Percentiles rank a stretch among this genome's conserved stretches.
Evolutionary conservation across 2,888 invertebrate species (phyloP).

Genomic region (Dermolepida albohirtum): DNA sequence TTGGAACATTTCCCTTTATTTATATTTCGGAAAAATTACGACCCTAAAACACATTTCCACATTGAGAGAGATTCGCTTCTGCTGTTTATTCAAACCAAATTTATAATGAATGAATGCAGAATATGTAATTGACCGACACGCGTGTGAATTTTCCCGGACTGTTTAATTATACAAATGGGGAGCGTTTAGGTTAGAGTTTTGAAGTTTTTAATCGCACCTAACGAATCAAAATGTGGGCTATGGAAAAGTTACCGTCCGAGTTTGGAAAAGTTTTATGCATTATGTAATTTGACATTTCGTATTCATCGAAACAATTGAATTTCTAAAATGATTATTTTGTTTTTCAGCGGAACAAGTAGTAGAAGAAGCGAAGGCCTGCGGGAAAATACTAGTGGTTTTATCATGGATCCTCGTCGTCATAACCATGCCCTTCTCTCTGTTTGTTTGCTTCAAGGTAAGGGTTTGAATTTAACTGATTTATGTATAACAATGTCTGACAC

Average conservation of each 20-base stretch:
- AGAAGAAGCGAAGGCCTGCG: constrained; percentile 77
- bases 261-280: constrained; percentile 1
- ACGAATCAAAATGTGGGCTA: neutral
- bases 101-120: no score
- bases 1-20: no score
- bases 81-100: no score
- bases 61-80: no score
- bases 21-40: no score
- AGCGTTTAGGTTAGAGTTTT: no score
- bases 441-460: constrained; percentile 93
- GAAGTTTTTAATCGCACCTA: neutral
- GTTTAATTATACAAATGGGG: no score
- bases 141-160: no score
- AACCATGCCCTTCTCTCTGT: constrained; percentile 92
- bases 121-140: no score
- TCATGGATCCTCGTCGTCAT: constrained; percentile 86
- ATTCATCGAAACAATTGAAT: neutral
- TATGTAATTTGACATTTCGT: neutral
- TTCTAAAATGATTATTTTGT: constrained; percentile 29
- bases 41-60: no score
- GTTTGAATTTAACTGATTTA: constrained; percentile 13
- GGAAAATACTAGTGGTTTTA: constrained; percentile 82
- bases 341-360: constrained; percentile 62
- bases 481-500: constrained; percentile 16
- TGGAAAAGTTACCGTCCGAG: no score